Evolutionary conservation across 2,888 invertebrate species (phyloP).

Genomic region (Leucophora obtusa): DNA sequence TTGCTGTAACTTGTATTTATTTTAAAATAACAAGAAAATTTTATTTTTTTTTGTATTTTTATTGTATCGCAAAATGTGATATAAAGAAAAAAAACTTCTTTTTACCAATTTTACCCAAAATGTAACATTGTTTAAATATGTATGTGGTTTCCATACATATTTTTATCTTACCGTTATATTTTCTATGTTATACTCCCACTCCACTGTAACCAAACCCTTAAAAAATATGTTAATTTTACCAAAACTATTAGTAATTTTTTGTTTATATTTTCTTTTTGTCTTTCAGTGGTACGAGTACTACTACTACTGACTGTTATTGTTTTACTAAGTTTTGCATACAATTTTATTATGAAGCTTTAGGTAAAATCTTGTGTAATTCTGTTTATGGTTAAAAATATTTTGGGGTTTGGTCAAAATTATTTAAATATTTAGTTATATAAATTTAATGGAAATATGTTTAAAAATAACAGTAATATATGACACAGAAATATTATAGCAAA

Average conservation of each 20-base stretch:
- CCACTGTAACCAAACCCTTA: constrained; percentile 24
- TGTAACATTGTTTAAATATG: not conserved
- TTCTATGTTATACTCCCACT: constrained; percentile 28
- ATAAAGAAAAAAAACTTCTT: not conserved
- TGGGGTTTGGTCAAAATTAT: not conserved
- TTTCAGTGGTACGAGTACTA: not conserved
- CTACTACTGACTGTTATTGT: not conserved
- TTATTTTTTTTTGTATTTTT: not conserved
- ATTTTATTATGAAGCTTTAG: not conserved
- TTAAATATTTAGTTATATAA: not conserved
- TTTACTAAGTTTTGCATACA: constrained; percentile 3
- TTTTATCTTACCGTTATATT: constrained; percentile 4
- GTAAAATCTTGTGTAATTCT: not conserved
- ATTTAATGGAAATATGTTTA: too few relatives aligned
- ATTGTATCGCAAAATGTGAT: not conserved
- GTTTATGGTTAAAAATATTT: not conserved
- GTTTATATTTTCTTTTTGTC: not conserved
- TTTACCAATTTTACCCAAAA: not conserved
- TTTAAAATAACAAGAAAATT: constrained; percentile 19
- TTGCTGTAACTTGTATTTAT: constrained; percentile 33
- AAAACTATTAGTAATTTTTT: constrained; percentile 3
- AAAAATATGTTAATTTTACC: constrained; percentile 15
- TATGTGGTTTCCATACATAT: not conserved
- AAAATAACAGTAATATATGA: too few relatives aligned
- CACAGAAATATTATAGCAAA: too few relatives aligned